These are phyloP conservation scores for Percina caprodes DNA, from an alignment of 2,113 vertebrate species.

Conservation along the genomic window DNA sequence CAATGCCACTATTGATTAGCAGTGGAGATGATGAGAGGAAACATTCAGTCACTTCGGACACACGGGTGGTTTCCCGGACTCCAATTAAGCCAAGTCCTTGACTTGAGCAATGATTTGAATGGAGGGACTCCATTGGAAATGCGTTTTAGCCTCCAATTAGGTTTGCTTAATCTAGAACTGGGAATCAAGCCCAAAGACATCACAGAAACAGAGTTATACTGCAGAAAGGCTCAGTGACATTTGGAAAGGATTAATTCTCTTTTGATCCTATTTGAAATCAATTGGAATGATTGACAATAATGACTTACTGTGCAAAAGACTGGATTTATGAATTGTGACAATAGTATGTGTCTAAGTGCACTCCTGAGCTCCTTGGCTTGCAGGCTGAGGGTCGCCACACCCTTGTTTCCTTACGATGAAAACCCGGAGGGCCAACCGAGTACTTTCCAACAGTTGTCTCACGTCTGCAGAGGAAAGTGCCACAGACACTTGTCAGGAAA, in stretches of 20 bases:
- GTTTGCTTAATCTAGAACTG: slow-evolving; percentile 64
- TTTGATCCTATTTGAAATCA: slow-evolving; percentile 58
- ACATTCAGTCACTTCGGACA: slow-evolving; percentile 74
- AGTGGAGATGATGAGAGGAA: slow-evolving; percentile 73
- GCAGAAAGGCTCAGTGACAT: slow-evolving; percentile 23
- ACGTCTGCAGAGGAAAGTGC: slow-evolving; percentile 77
- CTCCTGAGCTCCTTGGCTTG: slow-evolving; percentile 65
- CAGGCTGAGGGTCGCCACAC: slow-evolving; percentile 65
- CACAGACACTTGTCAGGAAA: slow-evolving; percentile 78
- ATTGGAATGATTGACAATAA: slow-evolving; percentile 61
- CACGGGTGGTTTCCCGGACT: slow-evolving; percentile 63
- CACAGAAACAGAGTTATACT: slow-evolving; percentile 22
- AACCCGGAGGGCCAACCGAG: slow-evolving; percentile 58
- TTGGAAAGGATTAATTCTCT: slow-evolving; percentile 47
- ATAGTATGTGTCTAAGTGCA: slow-evolving; percentile 54
- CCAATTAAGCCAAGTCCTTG: slow-evolving; percentile 56
- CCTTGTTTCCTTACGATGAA: slow-evolving; percentile 73
- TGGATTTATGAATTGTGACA: slow-evolving; percentile 55
- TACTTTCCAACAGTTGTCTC: slow-evolving; percentile 74
- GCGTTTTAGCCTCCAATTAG: slow-evolving; percentile 56
- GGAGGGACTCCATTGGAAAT: slow-evolving; percentile 56
- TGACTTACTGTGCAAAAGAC: slow-evolving; percentile 48
- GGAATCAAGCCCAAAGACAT: slow-evolving; percentile 55
- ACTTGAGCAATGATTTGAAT: slow-evolving; percentile 57
- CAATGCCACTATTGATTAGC: slow-evolving; percentile 71